These are phyloP conservation scores for Limonius californicus DNA, from an alignment of 1,140 invertebrate genomes.

Conservation along the genomic window DNA sequence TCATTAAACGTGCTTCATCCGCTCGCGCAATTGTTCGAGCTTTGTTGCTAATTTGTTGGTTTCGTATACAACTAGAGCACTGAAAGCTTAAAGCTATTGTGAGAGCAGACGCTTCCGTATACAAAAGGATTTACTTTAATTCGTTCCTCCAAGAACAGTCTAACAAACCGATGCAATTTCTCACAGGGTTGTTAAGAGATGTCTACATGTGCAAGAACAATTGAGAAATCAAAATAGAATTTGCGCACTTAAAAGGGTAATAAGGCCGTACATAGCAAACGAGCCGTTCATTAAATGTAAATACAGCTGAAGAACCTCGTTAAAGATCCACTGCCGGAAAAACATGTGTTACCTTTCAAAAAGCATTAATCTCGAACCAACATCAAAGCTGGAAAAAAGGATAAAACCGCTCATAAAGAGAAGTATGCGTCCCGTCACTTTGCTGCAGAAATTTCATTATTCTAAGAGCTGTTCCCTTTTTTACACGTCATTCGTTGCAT, in stretches of 20 bases:
- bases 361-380: background rate
- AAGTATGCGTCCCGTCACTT: slow-evolving; percentile 19
- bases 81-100: slow-evolving; percentile 3
- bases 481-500: slow-evolving; percentile 26
- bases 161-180: background rate
- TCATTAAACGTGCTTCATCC: background rate
- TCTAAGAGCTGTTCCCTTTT: slow-evolving; percentile 25
- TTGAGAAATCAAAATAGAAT: too few species aligned
- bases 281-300: background rate
- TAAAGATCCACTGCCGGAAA: background rate
- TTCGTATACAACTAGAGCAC: background rate
- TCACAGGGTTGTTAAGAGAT: background rate
- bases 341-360: background rate
- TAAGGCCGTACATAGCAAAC: too few species aligned
- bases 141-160: background rate
- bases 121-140: slow-evolving; percentile 14
- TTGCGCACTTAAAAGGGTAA: too few species aligned
- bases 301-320: background rate
- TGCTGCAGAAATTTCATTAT: slow-evolving; percentile 26
- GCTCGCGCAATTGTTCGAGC: background rate
- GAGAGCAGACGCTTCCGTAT: background rate
- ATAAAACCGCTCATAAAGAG: slow-evolving; percentile 13
- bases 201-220: too few species aligned
- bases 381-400: slow-evolving; percentile 22
- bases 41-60: slow-evolving; percentile 13